Percentiles rank a stretch among this genome's conserved stretches.
phyloP scores from a whole-genome alignment of 2,888 invertebrate genomes.

The Rapana venosa region DNA sequence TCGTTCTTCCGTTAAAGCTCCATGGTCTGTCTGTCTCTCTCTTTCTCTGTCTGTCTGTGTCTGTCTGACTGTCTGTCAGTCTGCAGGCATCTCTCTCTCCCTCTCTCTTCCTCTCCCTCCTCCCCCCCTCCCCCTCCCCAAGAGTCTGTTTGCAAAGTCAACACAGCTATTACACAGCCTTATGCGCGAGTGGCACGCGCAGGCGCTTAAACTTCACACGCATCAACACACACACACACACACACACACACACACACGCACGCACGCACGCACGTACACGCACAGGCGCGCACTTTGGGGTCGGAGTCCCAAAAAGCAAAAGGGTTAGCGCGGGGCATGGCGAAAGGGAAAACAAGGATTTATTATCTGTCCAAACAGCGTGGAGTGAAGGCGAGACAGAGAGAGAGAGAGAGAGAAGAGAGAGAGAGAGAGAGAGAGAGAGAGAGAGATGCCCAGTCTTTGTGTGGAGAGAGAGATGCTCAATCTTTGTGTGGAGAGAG shows the following conservation, averaged over 20 bases:
- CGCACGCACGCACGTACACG: not conserved
- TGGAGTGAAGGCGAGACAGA: too few species aligned
- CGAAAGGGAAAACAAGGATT: not conserved
- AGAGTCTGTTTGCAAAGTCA: not conserved
- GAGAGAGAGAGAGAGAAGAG: too few species aligned
- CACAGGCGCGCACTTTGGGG: not conserved
- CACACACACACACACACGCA: not conserved
- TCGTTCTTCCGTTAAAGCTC: too few species aligned
- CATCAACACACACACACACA: not conserved
- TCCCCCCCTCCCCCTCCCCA: not conserved
- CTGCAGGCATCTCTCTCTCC: not conserved
- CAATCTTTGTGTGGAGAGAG: too few species aligned
- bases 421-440: too few species aligned
- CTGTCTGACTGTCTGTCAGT: not conserved
- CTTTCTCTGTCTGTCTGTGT: not conserved
- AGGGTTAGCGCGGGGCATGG: not conserved
- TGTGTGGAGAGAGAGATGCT: too few species aligned
- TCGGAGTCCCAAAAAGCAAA: not conserved
- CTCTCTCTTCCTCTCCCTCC: slow-evolving; percentile 8
- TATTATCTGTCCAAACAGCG: not conserved
- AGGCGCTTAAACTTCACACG: not conserved
- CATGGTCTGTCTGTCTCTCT: too few species aligned
- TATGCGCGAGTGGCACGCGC: not conserved
- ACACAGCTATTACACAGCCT: not conserved
- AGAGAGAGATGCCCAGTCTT: too few species aligned